Evolutionary conservation across 2,888 invertebrate species (phyloP).

Genomic region (Nebria salina): DNA sequence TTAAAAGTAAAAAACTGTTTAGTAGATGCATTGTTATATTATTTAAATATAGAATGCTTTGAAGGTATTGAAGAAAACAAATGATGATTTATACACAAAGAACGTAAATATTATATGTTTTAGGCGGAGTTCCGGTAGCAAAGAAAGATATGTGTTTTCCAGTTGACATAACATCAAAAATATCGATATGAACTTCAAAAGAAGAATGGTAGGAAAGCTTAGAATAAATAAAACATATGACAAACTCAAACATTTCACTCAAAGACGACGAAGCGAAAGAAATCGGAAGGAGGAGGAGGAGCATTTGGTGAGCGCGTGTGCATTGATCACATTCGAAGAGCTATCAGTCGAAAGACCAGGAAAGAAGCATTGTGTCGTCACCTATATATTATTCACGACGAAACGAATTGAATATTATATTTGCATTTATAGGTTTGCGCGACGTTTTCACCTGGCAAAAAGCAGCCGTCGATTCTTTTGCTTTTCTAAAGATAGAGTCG

Average conservation of each 20-base stretch:
- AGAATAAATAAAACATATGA: slow-evolving; percentile 59
- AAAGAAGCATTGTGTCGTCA: slow-evolving; percentile 17
- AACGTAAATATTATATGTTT: not conserved
- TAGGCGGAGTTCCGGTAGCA: not conserved
- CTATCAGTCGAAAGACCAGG: slow-evolving; percentile 15
- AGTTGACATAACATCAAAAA: slow-evolving; percentile 53
- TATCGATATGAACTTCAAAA: slow-evolving; percentile 54
- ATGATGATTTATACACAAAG: not conserved
- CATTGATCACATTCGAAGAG: slow-evolving; percentile 20
- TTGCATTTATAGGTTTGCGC: slow-evolving; percentile 44
- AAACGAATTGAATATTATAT: slow-evolving; percentile 46
- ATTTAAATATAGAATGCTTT: not conserved
- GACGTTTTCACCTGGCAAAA: slow-evolving; percentile 34
- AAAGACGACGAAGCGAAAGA: slow-evolving; percentile 48
- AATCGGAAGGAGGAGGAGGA: not conserved
- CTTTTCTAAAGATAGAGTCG: slow-evolving; percentile 5
- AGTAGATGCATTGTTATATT: not conserved
- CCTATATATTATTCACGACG: slow-evolving; percentile 45
- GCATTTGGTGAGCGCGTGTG: not conserved
- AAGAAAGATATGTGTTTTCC: slow-evolving; percentile 49
- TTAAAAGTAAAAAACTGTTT: too few relatives aligned
- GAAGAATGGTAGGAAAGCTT: slow-evolving; percentile 52
- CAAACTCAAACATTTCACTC: slow-evolving; percentile 57
- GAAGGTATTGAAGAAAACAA: not conserved
- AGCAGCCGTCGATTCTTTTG: not conserved